Evolutionary conservation across 2,888 invertebrate species (phyloP).

Genomic region (Tetragonula carbonaria): DNA sequence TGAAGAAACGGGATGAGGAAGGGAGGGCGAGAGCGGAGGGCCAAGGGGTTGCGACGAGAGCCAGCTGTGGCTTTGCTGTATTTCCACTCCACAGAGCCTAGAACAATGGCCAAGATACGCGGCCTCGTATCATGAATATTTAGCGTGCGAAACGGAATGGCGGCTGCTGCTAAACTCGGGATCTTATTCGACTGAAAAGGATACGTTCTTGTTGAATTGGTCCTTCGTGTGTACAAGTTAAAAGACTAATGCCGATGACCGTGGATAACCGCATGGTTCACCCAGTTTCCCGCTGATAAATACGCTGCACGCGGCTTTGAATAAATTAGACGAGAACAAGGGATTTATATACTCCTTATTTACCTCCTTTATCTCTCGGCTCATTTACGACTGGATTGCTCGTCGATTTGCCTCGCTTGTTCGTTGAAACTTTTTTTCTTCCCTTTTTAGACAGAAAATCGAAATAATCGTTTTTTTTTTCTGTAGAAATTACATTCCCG

Average conservation of each 20-base stretch:
- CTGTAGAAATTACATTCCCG: no score
- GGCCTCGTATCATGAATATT: constrained; percentile 77
- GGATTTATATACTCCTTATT: neutral
- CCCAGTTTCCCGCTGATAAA: neutral
- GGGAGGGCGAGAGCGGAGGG: neutral
- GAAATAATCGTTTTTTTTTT: neutral
- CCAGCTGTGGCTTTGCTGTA: constrained; percentile 58
- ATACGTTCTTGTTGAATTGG: constrained; percentile 41
- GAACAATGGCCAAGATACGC: constrained; percentile 76
- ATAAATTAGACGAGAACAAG: neutral
- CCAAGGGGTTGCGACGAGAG: constrained; percentile 27
- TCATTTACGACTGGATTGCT: no score
- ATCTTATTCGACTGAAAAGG: constrained; percentile 40
- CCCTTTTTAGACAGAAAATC: neutral
- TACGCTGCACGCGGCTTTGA: neutral
- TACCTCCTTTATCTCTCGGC: neutral
- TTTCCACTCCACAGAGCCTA: constrained; percentile 64
- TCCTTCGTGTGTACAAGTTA: constrained; percentile 2
- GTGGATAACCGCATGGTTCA: neutral
- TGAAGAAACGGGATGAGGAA: constrained; percentile 12
- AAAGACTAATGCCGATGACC: constrained; percentile 10
- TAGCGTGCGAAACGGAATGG: constrained; percentile 66
- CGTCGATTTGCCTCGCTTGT: neutral
- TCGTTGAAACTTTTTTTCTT: no score
- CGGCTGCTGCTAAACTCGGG: constrained; percentile 45